Conservation (phyloP, 2,888 invertebrate genomes). For the Acleris cristana region DNA sequence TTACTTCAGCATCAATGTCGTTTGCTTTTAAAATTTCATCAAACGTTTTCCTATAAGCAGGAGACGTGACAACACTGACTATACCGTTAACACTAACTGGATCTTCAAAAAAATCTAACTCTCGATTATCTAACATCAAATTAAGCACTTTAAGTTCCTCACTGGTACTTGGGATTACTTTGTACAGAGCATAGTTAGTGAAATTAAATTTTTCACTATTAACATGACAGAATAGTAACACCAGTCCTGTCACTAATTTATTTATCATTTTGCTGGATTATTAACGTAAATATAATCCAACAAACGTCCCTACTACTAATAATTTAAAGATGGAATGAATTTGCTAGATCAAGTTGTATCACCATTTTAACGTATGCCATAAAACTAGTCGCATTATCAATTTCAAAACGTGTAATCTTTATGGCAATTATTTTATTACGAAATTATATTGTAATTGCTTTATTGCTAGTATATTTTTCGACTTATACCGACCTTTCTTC, state of each 20-base stretch:
- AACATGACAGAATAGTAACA: slow-evolving; percentile 17
- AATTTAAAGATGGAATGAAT: slow-evolving; percentile 7
- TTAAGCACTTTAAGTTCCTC: slow-evolving; percentile 54
- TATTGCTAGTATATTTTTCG: background rate
- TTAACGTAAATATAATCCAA: background rate
- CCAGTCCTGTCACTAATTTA: slow-evolving; percentile 6
- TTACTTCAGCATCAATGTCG: slow-evolving; percentile 46
- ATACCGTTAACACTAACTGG: slow-evolving; percentile 37
- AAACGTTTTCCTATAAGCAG: slow-evolving; percentile 53
- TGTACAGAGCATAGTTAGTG: slow-evolving; percentile 66
- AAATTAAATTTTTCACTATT: slow-evolving; percentile 41
- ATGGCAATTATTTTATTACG: slow-evolving; percentile 38
- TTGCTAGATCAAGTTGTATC: background rate
- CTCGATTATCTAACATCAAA: slow-evolving; percentile 43
- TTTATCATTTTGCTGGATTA: slow-evolving; percentile 10
- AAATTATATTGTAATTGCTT: slow-evolving; percentile 31
- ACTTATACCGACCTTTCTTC: no score
- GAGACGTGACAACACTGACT: slow-evolving; percentile 59
- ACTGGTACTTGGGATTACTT: slow-evolving; percentile 56
- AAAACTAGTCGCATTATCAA: slow-evolving; percentile 41
- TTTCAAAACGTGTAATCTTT: slow-evolving; percentile 40
- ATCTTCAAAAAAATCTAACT: slow-evolving; percentile 38
- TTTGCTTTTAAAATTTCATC: slow-evolving; percentile 45
- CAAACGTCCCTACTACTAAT: slow-evolving; percentile 2
- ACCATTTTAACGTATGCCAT: slow-evolving; percentile 22